phyloP scores from a whole-genome alignment of 2,113 vertebrate species.

The Pluvianellus socialis region DNA sequence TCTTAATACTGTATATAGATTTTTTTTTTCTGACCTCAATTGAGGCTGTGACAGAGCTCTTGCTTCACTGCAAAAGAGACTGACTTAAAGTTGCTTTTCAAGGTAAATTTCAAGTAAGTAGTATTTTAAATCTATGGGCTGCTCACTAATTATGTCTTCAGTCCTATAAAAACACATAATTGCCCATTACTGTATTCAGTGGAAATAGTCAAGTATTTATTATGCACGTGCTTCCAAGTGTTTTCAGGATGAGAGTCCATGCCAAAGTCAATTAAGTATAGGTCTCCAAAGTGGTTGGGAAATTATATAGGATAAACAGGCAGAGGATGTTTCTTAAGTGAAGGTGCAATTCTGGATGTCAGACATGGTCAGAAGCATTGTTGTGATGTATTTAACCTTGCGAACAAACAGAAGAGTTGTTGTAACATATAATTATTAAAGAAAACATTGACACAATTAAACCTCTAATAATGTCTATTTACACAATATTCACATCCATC shows the following conservation, averaged over 20 bases:
- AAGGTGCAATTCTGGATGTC: constrained; percentile 44
- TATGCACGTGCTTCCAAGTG: constrained; percentile 26
- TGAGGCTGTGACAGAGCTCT: not conserved
- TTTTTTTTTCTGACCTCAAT: not conserved
- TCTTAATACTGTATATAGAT: not conserved
- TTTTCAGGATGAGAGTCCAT: constrained; percentile 25
- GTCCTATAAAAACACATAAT: constrained; percentile 12
- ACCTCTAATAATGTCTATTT: constrained; percentile 55
- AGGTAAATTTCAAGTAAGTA: not conserved
- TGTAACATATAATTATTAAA: constrained; percentile 39
- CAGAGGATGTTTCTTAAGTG: constrained; percentile 52
- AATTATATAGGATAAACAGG: constrained; percentile 39
- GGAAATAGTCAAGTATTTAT: constrained; percentile 30
- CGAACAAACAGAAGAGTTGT: not conserved
- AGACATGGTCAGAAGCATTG: constrained; percentile 21
- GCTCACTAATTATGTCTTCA: constrained; percentile 11
- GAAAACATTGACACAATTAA: constrained; percentile 46
- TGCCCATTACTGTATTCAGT: not conserved
- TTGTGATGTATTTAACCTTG: constrained; percentile 38
- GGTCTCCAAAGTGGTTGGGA: constrained; percentile 34
- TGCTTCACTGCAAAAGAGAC: not conserved
- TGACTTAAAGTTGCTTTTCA: not conserved
- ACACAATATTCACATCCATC: constrained; percentile 31
- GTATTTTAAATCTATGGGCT: not conserved
- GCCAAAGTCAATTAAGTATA: constrained; percentile 34